Conservation (phyloP, 2,113 vertebrate species). For the Echinops telfairi region DNA sequence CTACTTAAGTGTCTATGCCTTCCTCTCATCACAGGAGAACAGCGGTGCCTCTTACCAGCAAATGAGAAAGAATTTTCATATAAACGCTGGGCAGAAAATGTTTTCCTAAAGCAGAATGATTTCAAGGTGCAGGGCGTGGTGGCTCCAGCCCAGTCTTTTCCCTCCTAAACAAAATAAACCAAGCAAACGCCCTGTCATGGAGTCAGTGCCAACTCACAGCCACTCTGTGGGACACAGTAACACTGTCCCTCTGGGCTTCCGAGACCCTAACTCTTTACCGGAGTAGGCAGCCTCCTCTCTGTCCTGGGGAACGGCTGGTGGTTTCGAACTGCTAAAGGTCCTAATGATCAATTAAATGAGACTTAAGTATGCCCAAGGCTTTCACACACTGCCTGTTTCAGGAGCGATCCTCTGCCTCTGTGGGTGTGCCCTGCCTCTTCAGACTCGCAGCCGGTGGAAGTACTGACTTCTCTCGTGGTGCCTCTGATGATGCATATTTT, state of each 20-base stretch:
- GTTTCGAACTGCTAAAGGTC: too few relatives aligned
- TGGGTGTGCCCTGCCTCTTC: slow-evolving; percentile 22
- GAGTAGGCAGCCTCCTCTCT: too few relatives aligned
- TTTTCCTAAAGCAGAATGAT: slow-evolving; percentile 2
- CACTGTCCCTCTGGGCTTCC: too few relatives aligned
- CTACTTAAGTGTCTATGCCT: neutral
- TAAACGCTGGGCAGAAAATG: slow-evolving; percentile 21
- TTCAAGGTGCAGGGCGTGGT: slow-evolving; percentile 15
- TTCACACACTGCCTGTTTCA: neutral
- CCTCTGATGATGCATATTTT: slow-evolving; percentile 66
- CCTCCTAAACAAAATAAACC: neutral
- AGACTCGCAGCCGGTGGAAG: slow-evolving; percentile 4
- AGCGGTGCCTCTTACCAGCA: neutral
- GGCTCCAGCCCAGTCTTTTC: neutral
- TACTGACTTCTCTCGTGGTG: slow-evolving; percentile 6
- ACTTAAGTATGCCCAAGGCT: neutral
- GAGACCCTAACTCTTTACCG: too few relatives aligned
- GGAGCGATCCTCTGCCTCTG: neutral
- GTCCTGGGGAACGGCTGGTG: too few relatives aligned
- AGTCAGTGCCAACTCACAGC: too few relatives aligned
- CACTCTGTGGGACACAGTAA: too few relatives aligned
- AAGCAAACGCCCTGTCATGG: too few relatives aligned
- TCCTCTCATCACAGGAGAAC: neutral
- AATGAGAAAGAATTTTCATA: neutral
- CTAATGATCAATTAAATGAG: neutral